phyloP scores from a whole-genome alignment of 2,888 invertebrate species.

The Endotricha flammealis region DNA sequence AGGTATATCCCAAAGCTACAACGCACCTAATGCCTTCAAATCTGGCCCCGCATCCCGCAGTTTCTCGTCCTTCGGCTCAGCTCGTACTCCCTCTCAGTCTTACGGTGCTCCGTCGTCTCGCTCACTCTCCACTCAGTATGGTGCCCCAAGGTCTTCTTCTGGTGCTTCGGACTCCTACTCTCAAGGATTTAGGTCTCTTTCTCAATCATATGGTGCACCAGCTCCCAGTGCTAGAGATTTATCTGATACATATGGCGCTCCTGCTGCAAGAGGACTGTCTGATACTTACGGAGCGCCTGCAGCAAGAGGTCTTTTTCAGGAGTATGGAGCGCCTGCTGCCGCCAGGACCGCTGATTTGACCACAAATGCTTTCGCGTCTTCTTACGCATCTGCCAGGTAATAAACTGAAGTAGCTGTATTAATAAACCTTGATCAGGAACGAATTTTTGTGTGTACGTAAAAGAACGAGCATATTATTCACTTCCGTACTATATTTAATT shows the following conservation, averaged over 20 bases:
- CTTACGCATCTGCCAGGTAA: slow-evolving; percentile 52
- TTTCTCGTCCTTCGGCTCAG: slow-evolving; percentile 33
- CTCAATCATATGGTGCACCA: slow-evolving; percentile 38
- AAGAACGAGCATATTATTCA: too few species aligned
- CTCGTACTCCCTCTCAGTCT: slow-evolving; percentile 26
- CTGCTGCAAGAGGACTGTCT: slow-evolving; percentile 45
- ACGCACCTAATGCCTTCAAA: slow-evolving; percentile 36
- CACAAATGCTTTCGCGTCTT: slow-evolving; percentile 42
- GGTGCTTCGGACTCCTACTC: slow-evolving; percentile 35
- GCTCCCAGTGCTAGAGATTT: slow-evolving; percentile 12
- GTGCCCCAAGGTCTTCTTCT: slow-evolving; percentile 31
- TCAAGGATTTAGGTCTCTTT: slow-evolving; percentile 36
- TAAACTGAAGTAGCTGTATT: too few species aligned
- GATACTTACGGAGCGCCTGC: slow-evolving; percentile 72
- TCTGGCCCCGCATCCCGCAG: slow-evolving; percentile 28
- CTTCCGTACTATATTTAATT: too few species aligned
- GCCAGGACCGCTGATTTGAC: slow-evolving; percentile 42
- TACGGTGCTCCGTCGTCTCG: slow-evolving; percentile 33
- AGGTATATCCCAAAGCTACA: slow-evolving; percentile 36
- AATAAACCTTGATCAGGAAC: too few species aligned
- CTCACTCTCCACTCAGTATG: slow-evolving; percentile 33
- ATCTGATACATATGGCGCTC: slow-evolving; percentile 54
- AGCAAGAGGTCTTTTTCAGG: slow-evolving; percentile 47
- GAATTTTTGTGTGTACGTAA: too few species aligned
- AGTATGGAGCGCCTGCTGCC: slow-evolving; percentile 71